phyloP scores from a whole-genome alignment of 2,113 vertebrate genomes.

The Uropsilus gracilis region DNA sequence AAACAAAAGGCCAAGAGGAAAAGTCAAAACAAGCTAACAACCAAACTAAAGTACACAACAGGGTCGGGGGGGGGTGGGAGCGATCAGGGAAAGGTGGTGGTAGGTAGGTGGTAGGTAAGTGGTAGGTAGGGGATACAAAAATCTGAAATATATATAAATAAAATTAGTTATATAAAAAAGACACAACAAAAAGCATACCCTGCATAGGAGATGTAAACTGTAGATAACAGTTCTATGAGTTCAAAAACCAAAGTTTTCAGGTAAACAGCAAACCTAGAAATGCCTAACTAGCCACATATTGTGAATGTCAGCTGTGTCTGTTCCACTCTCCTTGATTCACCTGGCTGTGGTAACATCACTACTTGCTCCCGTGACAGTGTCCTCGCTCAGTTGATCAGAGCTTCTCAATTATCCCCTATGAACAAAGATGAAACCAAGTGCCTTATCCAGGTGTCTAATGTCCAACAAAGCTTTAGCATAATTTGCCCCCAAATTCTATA shows the following conservation, averaged over 20 bases:
- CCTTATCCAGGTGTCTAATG: not conserved
- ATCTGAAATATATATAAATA: too few species aligned
- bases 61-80: too few species aligned
- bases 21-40: too few species aligned
- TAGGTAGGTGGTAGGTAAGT: too few species aligned
- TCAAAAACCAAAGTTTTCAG: not conserved
- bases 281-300: fast-evolving
- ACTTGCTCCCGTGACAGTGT: not conserved
- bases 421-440: not conserved
- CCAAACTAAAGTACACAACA: too few species aligned
- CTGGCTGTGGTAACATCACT: not conserved
- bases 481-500: not conserved
- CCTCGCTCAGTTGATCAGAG: not conserved
- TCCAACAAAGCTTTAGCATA: not conserved
- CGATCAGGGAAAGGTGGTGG: too few species aligned
- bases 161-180: too few species aligned
- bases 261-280: not conserved
- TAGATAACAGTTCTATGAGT: not conserved
- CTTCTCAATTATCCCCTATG: not conserved
- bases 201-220: not conserved
- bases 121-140: too few species aligned
- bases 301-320: not conserved
- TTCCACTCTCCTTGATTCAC: not conserved
- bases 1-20: too few species aligned
- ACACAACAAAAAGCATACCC: not conserved